Evolutionary conservation across 2,888 invertebrate species (phyloP), one percentile per base, ranked within the genome.

Genomic region (Sicus ferrugineus): DNA sequence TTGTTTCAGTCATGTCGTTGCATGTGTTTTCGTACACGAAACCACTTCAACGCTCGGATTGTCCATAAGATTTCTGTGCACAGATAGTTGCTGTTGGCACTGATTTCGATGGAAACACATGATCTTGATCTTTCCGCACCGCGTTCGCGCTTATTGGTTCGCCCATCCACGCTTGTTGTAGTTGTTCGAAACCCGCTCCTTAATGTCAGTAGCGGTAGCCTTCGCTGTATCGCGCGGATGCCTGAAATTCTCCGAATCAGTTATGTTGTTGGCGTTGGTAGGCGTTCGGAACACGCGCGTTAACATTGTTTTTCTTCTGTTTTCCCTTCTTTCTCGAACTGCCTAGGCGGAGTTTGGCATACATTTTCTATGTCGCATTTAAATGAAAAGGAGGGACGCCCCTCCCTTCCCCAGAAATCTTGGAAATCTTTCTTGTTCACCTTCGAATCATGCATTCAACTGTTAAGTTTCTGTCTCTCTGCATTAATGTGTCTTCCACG

Each of bases 91-190:
- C n/a, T 46, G n/a, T 46, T 28, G 19, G 16, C 48, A 19, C 46
- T 2, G 46, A 2, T 62, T 62, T 62, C 62, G 46, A 48, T 26
- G 0, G 46, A 62, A 62, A 34, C 31, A 56, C 71, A 69, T 73
- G 72, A 73, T 73, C 72, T 70, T 73, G 72, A 73, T 73, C 70
- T 73, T 71, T 66, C 16, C 34, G 64, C 31, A 48, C 30, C n/a
- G 16, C 50, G 52, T 28, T 46, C 30, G 46, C 7, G 16, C 28
- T 46, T 26, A 28, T 14, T 56, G 56, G 19, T 26, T 26, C 42
- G n/a, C 11, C 34, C 6, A 34, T 34, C 34, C 19, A 14, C 30
- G 21, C 50, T 21, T 64, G 64, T 52, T 50, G 50, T 38, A 26
- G 28, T 19, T 42, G 6, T 61, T 23, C 16, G 5, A 6, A 2